phyloP scores from a whole-genome alignment of 2,113 vertebrate species.

The Phalacrocorax aristotelis region DNA sequence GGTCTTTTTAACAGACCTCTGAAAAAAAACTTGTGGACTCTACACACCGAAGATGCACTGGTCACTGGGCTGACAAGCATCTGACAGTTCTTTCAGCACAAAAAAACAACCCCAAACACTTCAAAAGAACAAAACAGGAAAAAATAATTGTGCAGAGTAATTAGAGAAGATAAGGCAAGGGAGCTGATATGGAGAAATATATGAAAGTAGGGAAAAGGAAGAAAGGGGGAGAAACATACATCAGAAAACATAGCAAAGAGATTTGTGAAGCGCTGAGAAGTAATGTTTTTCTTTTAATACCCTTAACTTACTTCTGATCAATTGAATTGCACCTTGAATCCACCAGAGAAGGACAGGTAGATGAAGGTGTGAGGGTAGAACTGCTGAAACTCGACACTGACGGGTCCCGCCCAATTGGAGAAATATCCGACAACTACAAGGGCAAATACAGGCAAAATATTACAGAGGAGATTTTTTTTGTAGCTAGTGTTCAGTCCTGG shows the following conservation, averaged over 20 bases:
- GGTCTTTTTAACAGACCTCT: background rate
- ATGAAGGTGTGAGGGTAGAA: conserved; percentile 96
- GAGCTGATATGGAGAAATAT: background rate
- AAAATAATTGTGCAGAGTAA: background rate
- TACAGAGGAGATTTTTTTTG: rapidly evolving
- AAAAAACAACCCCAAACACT: background rate
- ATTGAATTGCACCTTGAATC: conserved; percentile 88
- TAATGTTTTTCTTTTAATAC: background rate
- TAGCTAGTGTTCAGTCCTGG: background rate
- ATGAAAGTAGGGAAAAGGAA: background rate
- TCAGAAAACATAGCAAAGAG: background rate
- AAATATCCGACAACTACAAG: conserved; percentile 90
- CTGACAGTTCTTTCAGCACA: background rate
- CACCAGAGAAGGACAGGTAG: conserved; percentile 94
- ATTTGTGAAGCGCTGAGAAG: background rate
- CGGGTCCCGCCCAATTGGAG: conserved; percentile 87
- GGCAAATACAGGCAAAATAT: background rate
- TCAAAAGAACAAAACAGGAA: background rate
- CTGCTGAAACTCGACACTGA: conserved; percentile 98
- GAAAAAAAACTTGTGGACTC: background rate
- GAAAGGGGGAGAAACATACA: background rate
- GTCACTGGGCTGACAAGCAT: background rate
- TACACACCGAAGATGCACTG: background rate
- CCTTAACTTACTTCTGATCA: conserved; percentile 87
- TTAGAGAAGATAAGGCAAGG: background rate